Percentiles rank a stretch among this genome's conserved stretches.
Evolutionary conservation across 2,888 invertebrate species (phyloP).

Genomic region (Microctonus aethiopoides): DNA sequence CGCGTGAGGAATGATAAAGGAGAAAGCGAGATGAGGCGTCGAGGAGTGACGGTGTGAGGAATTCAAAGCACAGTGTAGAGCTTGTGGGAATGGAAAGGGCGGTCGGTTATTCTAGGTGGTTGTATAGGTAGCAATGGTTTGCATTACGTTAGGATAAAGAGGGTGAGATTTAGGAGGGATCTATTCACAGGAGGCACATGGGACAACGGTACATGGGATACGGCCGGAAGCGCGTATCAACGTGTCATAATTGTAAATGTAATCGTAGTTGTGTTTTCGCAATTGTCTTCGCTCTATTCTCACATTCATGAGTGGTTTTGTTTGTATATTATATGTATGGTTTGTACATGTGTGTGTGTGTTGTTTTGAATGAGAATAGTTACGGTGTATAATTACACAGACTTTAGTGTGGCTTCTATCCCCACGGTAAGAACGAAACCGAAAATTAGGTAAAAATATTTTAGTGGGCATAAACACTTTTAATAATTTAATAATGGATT

Average conservation of each 20-base stretch:
- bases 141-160: constrained; percentile 32
- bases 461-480: neutral
- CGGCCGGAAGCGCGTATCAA: constrained; percentile 50
- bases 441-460: neutral
- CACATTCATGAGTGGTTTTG: neutral
- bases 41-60: constrained; percentile 31
- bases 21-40: constrained; percentile 30
- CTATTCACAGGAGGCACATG: constrained; percentile 47
- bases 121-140: constrained; percentile 24
- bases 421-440: neutral
- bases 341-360: too few relatives aligned
- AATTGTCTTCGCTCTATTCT: constrained; percentile 44
- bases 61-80: constrained; percentile 48
- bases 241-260: constrained; percentile 58
- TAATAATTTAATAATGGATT: neutral
- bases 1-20: constrained; percentile 15
- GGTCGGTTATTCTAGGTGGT: constrained; percentile 14
- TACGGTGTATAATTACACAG: constrained; percentile 15
- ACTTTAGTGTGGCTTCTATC: constrained; percentile 5
- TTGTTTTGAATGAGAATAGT: constrained; percentile 25
- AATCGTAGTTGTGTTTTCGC: constrained; percentile 51
- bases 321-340: neutral
- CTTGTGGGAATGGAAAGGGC: constrained; percentile 35
- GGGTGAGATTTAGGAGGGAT: constrained; percentile 48
- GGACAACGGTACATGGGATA: constrained; percentile 32